phyloP scores from a whole-genome alignment of 2,113 vertebrate genomes.

The Lathamus discolor region DNA sequence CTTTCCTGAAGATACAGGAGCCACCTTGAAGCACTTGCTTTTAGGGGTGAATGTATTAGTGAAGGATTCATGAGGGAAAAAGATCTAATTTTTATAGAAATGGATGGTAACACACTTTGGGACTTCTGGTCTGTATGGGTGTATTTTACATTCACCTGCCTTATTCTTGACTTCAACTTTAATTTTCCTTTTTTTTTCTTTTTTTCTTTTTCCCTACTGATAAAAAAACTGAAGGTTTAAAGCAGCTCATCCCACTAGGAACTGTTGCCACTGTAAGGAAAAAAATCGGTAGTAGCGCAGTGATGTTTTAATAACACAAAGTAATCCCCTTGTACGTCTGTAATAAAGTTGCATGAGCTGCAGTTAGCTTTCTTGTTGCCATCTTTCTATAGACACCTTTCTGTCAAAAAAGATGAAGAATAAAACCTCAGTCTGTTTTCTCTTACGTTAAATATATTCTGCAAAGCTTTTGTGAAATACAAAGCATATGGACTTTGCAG shows the following conservation, averaged over 20 bases:
- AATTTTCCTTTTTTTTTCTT: neutral
- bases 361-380: conserved; percentile 31
- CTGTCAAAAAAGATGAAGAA: conserved; percentile 60
- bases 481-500: conserved; percentile 22
- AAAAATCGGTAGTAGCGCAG: neutral
- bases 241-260: neutral
- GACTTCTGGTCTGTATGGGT: neutral
- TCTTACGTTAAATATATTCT: conserved; percentile 40
- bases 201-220: neutral
- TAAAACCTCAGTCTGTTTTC: conserved; percentile 42
- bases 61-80: neutral
- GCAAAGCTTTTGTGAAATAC: conserved; percentile 42
- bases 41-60: neutral
- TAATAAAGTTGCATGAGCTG: conserved; percentile 46
- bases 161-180: neutral
- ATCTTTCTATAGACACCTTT: conserved; percentile 52
- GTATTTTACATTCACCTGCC: neutral
- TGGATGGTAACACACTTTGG: neutral
- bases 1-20: neutral
- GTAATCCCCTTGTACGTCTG: neutral
- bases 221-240: neutral
- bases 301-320: conserved; percentile 19
- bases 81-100: neutral
- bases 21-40: neutral
- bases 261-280: neutral